Base-by-base conservation (phyloP, 2,797 vertebrate species). In the Thamnophis elegans region DNA sequence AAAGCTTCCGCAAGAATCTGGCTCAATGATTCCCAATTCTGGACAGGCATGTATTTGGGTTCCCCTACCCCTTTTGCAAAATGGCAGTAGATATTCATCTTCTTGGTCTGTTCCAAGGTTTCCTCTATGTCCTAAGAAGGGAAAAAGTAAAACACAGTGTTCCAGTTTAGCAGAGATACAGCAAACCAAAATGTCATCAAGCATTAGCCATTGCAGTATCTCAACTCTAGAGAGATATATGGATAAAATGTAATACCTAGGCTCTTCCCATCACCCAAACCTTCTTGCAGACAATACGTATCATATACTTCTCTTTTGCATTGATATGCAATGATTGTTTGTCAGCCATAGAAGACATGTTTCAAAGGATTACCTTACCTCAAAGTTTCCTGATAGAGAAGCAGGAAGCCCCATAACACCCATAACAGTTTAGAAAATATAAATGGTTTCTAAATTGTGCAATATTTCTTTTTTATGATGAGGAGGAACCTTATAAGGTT, bases 31-130 rank as follows among this genome's bases (percentile, higher is more conserved):
- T 98, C 97, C 99, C 99, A 99, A 22, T 98, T 98, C 54, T 97
- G 97, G 5, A 98, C 98, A 0, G 98, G 95, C 97, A 98, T 97
- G 87, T 99, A 99, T 94, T 97, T 98, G 92, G 98, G 96, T n/a
- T 99, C 98, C 3, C 98, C 97, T 0, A 98, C 93, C 47, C 99
- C 99, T 25, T 91, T 96, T 94, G 98, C 98, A 93, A 99, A 99
- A 96, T 99, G 99, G 96, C 98, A 99, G 95, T 98, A 99, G 94
- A 99, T 92, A 94, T 98, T 99, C 96, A 98, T 98, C 86, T 85
- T 94, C 95, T 18, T 97, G 91, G 95, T 95, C 94, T 98, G 97
- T 93, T 98, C 97, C 95, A 98, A 91, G 16, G 95, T 97, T 91
- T 98, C 98, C 58, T 98, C 97, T 1, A 97, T 93, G 88, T 98